A percentile compares a stretch with the other conserved stretches of the same genome.
These are phyloP conservation scores for Ceyx erithaca DNA, from an alignment of 2,797 vertebrate species.

Conservation along the genomic window DNA sequence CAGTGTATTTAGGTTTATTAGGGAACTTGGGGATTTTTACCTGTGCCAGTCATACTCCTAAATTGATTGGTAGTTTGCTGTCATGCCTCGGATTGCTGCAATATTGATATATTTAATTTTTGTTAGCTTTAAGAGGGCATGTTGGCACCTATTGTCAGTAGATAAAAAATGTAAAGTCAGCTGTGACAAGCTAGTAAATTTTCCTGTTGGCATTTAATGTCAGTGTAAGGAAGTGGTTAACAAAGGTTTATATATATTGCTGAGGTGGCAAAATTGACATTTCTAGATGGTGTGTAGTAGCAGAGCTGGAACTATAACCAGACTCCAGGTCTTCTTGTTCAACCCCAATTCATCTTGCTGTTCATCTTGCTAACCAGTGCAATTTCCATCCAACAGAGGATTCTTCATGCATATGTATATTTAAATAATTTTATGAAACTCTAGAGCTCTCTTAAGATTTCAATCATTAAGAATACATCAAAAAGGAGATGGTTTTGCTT, in stretches of 20 bases:
- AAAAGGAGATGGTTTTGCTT: slow-evolving; percentile 25
- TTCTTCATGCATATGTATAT: background rate
- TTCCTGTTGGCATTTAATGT: background rate
- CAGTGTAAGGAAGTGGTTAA: background rate
- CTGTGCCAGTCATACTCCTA: background rate
- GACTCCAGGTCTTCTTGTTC: background rate
- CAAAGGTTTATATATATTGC: background rate
- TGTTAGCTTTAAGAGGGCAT: background rate
- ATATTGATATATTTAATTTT: background rate
- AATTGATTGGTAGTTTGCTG: background rate
- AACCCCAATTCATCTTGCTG: background rate
- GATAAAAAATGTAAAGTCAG: background rate
- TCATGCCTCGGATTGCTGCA: background rate
- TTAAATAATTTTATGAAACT: background rate
- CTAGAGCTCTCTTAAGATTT: background rate
- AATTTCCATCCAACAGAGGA: background rate
- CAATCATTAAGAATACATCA: slow-evolving; percentile 24
- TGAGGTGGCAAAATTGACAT: background rate
- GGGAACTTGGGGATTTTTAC: background rate
- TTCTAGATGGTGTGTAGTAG: background rate
- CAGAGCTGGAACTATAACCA: background rate
- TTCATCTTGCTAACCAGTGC: background rate
- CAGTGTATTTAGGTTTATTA: background rate
- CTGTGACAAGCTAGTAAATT: background rate
- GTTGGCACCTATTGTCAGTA: background rate